Percentiles rank a stretch among this genome's conserved stretches.
These are phyloP conservation scores for Pterophyllum scalare DNA, from an alignment of 2,113 vertebrate genomes.

Conservation along the genomic window DNA sequence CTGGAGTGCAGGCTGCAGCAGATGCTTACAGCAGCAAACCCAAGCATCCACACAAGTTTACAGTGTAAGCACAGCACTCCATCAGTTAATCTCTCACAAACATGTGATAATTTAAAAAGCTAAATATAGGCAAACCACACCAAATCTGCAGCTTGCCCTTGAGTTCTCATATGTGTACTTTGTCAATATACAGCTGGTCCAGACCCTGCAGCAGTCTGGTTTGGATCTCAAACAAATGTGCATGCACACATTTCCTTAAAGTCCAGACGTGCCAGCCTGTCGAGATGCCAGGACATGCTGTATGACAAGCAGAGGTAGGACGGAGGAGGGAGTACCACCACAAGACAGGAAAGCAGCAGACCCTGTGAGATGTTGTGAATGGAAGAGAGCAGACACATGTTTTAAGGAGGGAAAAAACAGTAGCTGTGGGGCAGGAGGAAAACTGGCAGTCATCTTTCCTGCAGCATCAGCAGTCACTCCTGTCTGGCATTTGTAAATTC, in stretches of 20 bases:
- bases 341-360: constrained; percentile 20
- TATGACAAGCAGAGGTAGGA: constrained; percentile 9
- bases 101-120: not conserved
- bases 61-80: not conserved
- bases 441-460: not conserved
- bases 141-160: constrained; percentile 29
- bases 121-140: not conserved
- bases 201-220: constrained; percentile 44
- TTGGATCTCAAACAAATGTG: constrained; percentile 53
- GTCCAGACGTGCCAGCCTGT: constrained; percentile 21
- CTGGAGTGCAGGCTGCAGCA: no score
- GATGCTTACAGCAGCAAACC: not conserved
- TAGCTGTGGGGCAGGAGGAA: not conserved
- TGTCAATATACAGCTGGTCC: constrained; percentile 50
- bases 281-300: not conserved
- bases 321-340: constrained; percentile 5
- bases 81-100: not conserved
- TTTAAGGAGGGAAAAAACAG: not conserved
- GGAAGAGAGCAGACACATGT: not conserved
- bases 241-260: constrained; percentile 6
- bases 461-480: not conserved
- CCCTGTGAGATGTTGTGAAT: constrained; percentile 2
- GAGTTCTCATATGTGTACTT: constrained; percentile 54
- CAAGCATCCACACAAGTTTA: not conserved
- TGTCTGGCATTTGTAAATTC: constrained; percentile 33